Conservation (phyloP, 2,797 vertebrate genomes). For the Sebastes hubbsi region DNA sequence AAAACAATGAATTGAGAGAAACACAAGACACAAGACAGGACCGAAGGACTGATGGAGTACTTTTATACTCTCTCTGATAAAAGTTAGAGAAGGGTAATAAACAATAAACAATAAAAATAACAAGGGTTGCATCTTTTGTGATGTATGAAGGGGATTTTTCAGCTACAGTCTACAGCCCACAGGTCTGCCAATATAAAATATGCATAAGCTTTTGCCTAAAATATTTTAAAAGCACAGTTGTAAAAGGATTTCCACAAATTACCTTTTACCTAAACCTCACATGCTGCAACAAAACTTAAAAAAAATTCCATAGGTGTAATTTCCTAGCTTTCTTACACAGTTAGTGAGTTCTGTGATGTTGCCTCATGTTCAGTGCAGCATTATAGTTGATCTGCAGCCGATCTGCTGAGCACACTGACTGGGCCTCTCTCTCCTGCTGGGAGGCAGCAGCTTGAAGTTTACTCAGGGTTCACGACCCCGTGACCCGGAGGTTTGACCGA, state of each 20-base stretch:
- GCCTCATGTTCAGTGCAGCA: not conserved
- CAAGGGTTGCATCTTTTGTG: not conserved
- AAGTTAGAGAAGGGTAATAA: not conserved
- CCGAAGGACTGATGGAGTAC: not conserved
- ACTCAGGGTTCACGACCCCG: constrained; percentile 57
- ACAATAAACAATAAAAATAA: not conserved
- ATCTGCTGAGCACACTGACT: constrained; percentile 21
- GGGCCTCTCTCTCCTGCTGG: constrained; percentile 47
- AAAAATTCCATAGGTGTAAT: not conserved
- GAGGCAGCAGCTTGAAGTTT: constrained; percentile 69
- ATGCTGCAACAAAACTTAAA: not conserved
- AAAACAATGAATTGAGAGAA: constrained; percentile 32
- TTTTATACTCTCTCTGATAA: constrained; percentile 6
- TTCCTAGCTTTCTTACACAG: not conserved
- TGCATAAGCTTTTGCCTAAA: not conserved
- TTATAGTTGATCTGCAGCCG: constrained; percentile 8
- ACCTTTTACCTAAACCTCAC: not conserved
- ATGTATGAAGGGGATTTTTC: not conserved
- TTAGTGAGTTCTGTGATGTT: not conserved
- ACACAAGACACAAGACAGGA: constrained; percentile 9
- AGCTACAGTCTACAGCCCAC: not conserved
- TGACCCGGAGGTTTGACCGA: constrained; percentile 63
- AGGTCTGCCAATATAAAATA: not conserved
- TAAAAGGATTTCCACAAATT: not conserved
- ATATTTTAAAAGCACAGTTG: not conserved